Percentiles rank a stretch among this genome's conserved stretches.
Conservation (phyloP, 2,888 invertebrate genomes). For the Theodoxus fluviatilis region DNA sequence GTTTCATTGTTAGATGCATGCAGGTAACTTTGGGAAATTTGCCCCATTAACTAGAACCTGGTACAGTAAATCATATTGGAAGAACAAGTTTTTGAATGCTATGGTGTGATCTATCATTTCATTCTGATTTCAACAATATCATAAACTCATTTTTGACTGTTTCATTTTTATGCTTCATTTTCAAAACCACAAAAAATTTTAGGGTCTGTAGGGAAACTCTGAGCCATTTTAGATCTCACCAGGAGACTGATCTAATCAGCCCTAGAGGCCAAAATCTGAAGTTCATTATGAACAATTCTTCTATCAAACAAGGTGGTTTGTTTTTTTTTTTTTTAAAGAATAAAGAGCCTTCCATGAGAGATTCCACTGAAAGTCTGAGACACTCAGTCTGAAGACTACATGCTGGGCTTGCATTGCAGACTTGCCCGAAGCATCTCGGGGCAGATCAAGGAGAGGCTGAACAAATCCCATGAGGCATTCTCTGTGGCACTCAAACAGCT, state of each 20-base stretch:
- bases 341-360: background rate
- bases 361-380: background rate
- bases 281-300: background rate
- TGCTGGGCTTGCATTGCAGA: slow-evolving; percentile 56
- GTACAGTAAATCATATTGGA: too few species aligned
- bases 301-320: background rate
- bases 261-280: too few species aligned
- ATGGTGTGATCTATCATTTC: background rate
- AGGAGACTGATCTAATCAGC: too few species aligned
- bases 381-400: background rate
- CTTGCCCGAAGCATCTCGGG: slow-evolving; percentile 77
- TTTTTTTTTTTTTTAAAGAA: background rate
- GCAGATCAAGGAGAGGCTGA: slow-evolving; percentile 80
- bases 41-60: too few species aligned
- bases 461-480: slow-evolving; percentile 80
- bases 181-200: too few species aligned
- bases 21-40: too few species aligned
- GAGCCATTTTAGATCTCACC: too few species aligned
- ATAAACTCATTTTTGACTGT: background rate
- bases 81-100: too few species aligned
- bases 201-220: too few species aligned
- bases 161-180: background rate
- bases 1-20: too few species aligned
- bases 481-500: slow-evolving; percentile 76
- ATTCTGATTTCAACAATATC: background rate